These are phyloP conservation scores for Sphaerolaimus hirsutus DNA, from an alignment of 2,888 invertebrate species.

Conservation along the genomic window DNA sequence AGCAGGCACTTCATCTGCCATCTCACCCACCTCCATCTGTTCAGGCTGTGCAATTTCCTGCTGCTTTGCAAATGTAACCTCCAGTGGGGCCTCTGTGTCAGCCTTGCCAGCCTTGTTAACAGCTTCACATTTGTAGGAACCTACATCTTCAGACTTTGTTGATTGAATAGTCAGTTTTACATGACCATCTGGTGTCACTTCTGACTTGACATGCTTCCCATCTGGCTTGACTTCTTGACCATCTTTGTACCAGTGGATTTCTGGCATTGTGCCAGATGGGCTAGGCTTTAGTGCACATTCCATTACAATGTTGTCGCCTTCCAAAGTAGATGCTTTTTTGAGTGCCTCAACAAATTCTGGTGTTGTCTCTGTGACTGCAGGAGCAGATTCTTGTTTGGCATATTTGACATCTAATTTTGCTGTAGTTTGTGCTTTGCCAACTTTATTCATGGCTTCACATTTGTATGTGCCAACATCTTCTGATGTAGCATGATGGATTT, in stretches of 20 bases:
- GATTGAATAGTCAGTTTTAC: no score
- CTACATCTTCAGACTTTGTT: no score
- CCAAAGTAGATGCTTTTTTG: not conserved
- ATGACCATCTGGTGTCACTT: slow-evolving; percentile 18
- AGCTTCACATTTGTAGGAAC: no score
- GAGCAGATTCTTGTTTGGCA: not conserved
- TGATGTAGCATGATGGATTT: slow-evolving; percentile 14
- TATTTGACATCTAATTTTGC: slow-evolving; percentile 8
- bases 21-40: no score
- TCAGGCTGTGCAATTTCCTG: no score
- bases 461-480: slow-evolving; percentile 34
- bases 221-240: slow-evolving; percentile 13
- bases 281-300: not conserved
- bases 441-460: slow-evolving; percentile 58
- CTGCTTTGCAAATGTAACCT: no score
- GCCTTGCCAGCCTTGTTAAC: no score
- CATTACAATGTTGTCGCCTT: not conserved
- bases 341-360: not conserved
- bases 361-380: not conserved
- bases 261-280: slow-evolving; percentile 38
- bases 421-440: slow-evolving; percentile 32
- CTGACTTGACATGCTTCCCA: slow-evolving; percentile 12
- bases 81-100: no score
- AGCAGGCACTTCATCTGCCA: no score
- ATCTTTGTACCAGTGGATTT: slow-evolving; percentile 84